Conservation (phyloP, 2,888 invertebrate genomes). For the Lypha dubia region DNA sequence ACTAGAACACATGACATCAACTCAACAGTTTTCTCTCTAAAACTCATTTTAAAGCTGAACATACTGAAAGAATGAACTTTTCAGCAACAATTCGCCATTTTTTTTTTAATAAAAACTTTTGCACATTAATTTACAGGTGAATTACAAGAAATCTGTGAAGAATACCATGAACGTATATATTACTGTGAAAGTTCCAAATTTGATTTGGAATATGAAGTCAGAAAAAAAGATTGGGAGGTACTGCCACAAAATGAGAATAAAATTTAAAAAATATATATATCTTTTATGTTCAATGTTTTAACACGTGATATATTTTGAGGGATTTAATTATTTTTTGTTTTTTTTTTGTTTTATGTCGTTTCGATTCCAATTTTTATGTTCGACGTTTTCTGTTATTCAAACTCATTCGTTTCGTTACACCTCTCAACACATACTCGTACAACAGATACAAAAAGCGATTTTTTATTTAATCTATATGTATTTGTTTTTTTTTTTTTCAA, state of each 20-base stretch:
- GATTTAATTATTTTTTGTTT: background rate
- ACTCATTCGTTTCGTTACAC: slow-evolving; percentile 36
- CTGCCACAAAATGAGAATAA: slow-evolving; percentile 84
- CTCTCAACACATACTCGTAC: slow-evolving; percentile 22
- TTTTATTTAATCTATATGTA: slow-evolving; percentile 4
- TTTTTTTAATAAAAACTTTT: slow-evolving; percentile 10
- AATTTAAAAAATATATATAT: background rate
- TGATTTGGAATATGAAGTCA: slow-evolving; percentile 99
- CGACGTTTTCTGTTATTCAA: slow-evolving; percentile 3
- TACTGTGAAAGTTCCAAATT: slow-evolving; percentile 99
- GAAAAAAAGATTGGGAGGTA: slow-evolving; percentile 99
- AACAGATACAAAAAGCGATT: background rate
- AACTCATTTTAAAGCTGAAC: background rate
- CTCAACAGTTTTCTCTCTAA: background rate
- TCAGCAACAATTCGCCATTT: background rate
- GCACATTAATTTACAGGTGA: slow-evolving; percentile 82
- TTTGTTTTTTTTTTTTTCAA: too few species aligned
- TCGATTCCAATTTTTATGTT: background rate
- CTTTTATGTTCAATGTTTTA: slow-evolving; percentile 31
- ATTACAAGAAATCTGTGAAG: slow-evolving; percentile 96
- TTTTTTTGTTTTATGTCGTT: slow-evolving; percentile 11
- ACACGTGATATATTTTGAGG: slow-evolving; percentile 3
- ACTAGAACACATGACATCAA: slow-evolving; percentile 75
- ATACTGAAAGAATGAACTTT: too few species aligned
- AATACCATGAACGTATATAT: slow-evolving; percentile 98